Evolutionary conservation across 2,797 vertebrate genomes (phyloP).

Genomic region (Alosa sapidissima): DNA sequence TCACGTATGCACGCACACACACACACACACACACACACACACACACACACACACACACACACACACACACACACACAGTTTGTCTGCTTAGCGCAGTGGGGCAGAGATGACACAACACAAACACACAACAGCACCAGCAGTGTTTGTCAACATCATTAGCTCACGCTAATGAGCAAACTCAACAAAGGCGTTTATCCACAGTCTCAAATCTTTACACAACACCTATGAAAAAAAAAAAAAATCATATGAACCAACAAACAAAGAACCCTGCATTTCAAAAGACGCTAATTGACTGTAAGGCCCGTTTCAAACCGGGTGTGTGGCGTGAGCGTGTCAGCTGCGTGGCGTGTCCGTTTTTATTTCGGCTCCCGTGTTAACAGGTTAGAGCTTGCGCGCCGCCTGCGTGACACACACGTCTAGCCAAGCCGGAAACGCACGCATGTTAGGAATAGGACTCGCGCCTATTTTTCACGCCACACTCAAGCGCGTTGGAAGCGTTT

Average conservation of each 20-base stretch:
- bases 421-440: too few species aligned
- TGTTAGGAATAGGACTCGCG: too few species aligned
- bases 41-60: background rate
- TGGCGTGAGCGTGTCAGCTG: too few species aligned
- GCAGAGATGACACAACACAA: background rate
- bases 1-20: too few species aligned
- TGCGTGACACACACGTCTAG: too few species aligned
- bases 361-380: too few species aligned
- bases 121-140: constrained; percentile 13
- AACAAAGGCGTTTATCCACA: background rate
- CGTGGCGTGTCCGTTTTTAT: too few species aligned
- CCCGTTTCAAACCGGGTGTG: too few species aligned
- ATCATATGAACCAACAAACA: background rate
- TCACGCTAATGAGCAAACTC: constrained; percentile 11
- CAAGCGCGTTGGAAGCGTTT: too few species aligned
- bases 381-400: too few species aligned
- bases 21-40: background rate
- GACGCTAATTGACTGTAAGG: background rate
- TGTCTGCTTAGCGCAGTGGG: constrained; percentile 15
- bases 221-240: background rate
- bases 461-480: too few species aligned
- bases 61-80: background rate
- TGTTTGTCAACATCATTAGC: constrained; percentile 23
- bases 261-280: background rate
- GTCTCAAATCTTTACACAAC: background rate